Evolutionary conservation across 2,113 vertebrate species (phyloP), one percentile per base, ranked within the genome.

Genomic region (Agelaius tricolor): DNA sequence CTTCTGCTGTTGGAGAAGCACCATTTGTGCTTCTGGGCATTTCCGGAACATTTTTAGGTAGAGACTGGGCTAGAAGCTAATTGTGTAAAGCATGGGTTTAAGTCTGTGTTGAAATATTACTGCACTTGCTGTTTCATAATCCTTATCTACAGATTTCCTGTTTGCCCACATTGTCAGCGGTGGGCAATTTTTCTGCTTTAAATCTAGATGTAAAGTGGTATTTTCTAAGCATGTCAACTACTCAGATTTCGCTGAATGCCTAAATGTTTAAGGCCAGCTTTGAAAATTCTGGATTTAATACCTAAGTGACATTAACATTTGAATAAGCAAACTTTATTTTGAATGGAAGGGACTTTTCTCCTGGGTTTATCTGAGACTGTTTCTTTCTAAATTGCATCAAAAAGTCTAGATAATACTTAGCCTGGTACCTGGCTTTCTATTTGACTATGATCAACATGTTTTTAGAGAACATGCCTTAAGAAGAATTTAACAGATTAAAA

Each of bases 101-200:
- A 90, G 46, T 88, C 61, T 89, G 10, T 67, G 28, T 83, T 78
- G 78, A 82, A 90, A 84, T 93, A 81, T 62, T 43, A 21, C 27
- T 31, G 5, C 17, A 15, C 46, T 84, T 57, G 43, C 43, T 88
- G 39, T 95, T 91, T 94, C 91, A 75, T 84, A 89, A 95, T 72
- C 61, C 77, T 94, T 96, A 89, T 89, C 86, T 95, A 24, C 74
- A 89, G 47, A 26, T 75, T 81, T 93, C 95, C 69, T 96, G 95
- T 94, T 93, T 89, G 62, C 86, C 89, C 27, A 52, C 89, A 75
- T 93, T 89, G 89, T 87, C 84, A 94, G 31, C 22, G 52, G 54
- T 35, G 52, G 61, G 7, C 63, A 52, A 58, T 76, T 85, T 90
- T 79, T 75, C 88, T 80, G 1, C 76, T 92, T 82, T 35, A 66